Evolutionary conservation across 1,140 invertebrate species (phyloP), one percentile per base, ranked within the genome.

Genomic region (Hermatobates lingyangjiaoensis): DNA sequence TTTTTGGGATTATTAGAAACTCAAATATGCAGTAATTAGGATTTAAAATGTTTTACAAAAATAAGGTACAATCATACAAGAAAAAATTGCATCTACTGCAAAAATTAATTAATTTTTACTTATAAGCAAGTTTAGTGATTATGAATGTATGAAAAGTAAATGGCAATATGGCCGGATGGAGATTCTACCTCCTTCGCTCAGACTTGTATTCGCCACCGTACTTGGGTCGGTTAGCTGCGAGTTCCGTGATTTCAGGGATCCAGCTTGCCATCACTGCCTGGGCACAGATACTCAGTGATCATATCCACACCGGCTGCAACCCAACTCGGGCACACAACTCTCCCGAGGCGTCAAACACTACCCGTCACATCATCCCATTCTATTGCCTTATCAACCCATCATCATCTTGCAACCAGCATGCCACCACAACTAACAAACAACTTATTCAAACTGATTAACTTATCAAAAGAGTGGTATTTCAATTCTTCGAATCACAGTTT

Each of bases 181-280:
- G 30, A 34, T 39, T 45, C 53, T 89, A 92, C 89, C 88, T 91
- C 85, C 88, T 88, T 80, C 90, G 87, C 76, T 93, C 89, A 77
- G 89, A 87, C 77, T 85, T 92, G 81, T 91, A 93, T 71, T 87
- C 82, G 74, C 91, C 91, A 77, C 90, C 89, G 79, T 94, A 95
- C 80, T 93, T 94, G 78, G 87, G 83, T 70, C 90, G 81, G 75
- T 90, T 87, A 70, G 89, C 90, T 72, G 92, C 84, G 74, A 96
- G 85, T 76, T 94, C 90, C 71, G 88, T 91, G 76, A 96, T 95
- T 81, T 96, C 92, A 70, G 92, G 92, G 74, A 96, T 92, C 86
- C 88, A 94, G 79, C 87, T 94, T 75, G 91, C 90, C 83, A 96
- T 95, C 79, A 95, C 86, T 77, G 86, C 87, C 86, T 90, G 61